Evolutionary conservation across 2,113 vertebrate genomes (phyloP).

Genomic region (Corythoichthys haematopterus): DNA sequence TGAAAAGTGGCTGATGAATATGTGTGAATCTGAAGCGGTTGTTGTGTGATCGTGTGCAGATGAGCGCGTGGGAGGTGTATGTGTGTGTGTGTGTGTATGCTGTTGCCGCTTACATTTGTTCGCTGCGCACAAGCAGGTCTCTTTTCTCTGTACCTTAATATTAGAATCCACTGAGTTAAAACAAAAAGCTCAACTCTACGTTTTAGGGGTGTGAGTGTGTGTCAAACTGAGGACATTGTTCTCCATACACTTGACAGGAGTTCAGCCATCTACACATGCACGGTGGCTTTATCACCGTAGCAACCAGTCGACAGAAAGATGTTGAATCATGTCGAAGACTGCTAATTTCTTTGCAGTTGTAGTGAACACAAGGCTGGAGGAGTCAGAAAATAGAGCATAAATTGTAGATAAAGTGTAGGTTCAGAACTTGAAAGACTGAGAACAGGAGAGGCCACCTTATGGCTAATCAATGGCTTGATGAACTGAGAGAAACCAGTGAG

Average conservation of each 20-base stretch:
- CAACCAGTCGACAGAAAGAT: constrained; percentile 65
- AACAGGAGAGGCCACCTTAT: constrained; percentile 6
- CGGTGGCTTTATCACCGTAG: constrained; percentile 63
- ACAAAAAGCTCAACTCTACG: constrained; percentile 14
- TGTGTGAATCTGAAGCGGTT: constrained; percentile 62
- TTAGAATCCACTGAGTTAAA: constrained; percentile 18
- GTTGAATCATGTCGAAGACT: constrained; percentile 62
- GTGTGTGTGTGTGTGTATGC: constrained; percentile 36
- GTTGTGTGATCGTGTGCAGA: constrained; percentile 64
- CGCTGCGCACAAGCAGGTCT: constrained; percentile 39
- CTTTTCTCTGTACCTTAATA: constrained; percentile 22
- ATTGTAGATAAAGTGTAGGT: constrained; percentile 9
- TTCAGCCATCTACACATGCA: constrained; percentile 46
- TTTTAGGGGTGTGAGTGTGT: constrained; percentile 14
- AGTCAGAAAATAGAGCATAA: constrained; percentile 42
- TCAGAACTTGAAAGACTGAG: constrained; percentile 20
- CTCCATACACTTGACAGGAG: constrained; percentile 43
- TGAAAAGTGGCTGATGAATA: constrained; percentile 56
- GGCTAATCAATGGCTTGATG: constrained; percentile 7
- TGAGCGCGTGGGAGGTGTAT: constrained; percentile 60
- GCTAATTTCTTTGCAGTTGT: constrained; percentile 63
- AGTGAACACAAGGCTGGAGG: constrained; percentile 55
- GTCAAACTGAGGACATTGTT: constrained; percentile 35
- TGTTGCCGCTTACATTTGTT: constrained; percentile 58
- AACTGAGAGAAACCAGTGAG: neutral